phyloP scores from a whole-genome alignment of 2,888 invertebrate genomes.

The Trichogramma dendrolimi region DNA sequence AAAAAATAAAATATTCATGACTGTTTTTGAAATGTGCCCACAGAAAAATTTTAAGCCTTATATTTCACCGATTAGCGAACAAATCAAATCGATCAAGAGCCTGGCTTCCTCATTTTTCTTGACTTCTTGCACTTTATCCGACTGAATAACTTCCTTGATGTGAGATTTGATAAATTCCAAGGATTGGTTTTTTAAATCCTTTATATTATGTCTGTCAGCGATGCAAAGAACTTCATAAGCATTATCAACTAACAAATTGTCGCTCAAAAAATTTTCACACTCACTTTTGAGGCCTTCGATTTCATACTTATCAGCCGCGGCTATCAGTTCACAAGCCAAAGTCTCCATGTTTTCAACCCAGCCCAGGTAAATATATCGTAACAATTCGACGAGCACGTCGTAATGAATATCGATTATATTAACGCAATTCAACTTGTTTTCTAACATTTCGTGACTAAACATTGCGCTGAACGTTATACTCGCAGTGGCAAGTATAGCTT shows the following conservation, averaged over 20 bases:
- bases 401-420: conserved; percentile 96
- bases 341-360: conserved; percentile 92
- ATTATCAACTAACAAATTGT: conserved; percentile 90
- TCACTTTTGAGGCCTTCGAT: conserved; percentile 96
- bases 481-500: conserved; percentile 94
- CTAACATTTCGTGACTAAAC: conserved; percentile 99
- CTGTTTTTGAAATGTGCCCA: no score
- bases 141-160: conserved; percentile 98
- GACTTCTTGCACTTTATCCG: conserved; percentile 48
- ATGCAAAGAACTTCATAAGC: conserved; percentile 94
- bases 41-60: no score
- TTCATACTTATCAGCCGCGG: conserved; percentile 98
- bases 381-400: conserved; percentile 94
- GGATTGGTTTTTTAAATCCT: conserved; percentile 96
- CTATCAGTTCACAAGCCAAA: conserved; percentile 96
- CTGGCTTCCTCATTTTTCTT: no score
- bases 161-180: conserved; percentile 99
- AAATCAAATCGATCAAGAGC: no score
- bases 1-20: no score
- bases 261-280: conserved; percentile 95
- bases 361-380: conserved; percentile 97
- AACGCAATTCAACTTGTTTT: conserved; percentile 91
- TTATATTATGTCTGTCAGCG: conserved; percentile 95
- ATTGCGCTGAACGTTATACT: conserved; percentile 99
- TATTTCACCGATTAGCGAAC: no score